Percentiles rank a stretch among this genome's conserved stretches.
These are phyloP conservation scores for Eupithecia abbreviata DNA, from an alignment of 2,888 invertebrate genomes.

Conservation along the genomic window DNA sequence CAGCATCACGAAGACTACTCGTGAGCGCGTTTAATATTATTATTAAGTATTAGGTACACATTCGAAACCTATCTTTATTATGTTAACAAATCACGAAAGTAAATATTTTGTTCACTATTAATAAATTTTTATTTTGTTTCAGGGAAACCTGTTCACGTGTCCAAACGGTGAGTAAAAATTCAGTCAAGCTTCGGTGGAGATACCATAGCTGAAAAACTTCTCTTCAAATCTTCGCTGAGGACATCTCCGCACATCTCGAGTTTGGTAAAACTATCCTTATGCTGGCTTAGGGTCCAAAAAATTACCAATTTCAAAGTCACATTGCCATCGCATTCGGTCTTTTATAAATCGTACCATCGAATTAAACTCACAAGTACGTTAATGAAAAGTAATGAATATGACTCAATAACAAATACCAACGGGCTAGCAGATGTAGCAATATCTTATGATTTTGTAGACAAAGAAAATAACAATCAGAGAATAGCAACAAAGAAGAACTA, in stretches of 20 bases:
- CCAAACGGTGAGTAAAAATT: constrained; percentile 86
- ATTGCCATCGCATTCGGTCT: not conserved
- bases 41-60: no score
- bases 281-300: not conserved
- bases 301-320: not conserved
- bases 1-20: no score
- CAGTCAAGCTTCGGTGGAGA: no score
- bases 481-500: no score
- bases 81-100: not conserved
- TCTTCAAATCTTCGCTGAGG: no score
- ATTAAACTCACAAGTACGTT: not conserved
- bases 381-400: not conserved
- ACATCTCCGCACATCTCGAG: not conserved
- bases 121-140: constrained; percentile 54
- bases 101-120: not conserved
- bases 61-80: no score
- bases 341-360: not conserved
- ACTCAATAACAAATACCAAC: not conserved
- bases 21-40: no score
- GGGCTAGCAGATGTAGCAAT: not conserved
- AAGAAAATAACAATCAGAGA: no score
- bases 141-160: constrained; percentile 88
- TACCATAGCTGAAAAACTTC: no score
- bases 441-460: not conserved
- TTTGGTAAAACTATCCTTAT: not conserved